These are phyloP conservation scores for Prunella himalayana DNA, from an alignment of 2,113 vertebrate species.

Conservation along the genomic window DNA sequence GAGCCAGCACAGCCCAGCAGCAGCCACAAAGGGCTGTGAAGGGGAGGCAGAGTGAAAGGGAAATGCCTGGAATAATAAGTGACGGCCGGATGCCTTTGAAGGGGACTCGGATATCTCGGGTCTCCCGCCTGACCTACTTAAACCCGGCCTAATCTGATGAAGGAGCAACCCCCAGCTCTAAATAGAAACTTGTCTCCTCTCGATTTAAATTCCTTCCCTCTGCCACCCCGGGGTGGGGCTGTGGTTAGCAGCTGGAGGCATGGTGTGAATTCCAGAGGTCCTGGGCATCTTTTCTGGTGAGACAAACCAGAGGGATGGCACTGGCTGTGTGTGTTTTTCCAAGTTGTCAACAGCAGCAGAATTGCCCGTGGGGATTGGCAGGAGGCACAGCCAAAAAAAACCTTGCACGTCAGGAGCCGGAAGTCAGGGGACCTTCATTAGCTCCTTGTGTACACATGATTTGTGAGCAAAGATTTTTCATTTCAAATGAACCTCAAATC, in stretches of 20 bases:
- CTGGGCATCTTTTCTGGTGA: not conserved
- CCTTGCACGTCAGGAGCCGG: not conserved
- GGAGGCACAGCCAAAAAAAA: not conserved
- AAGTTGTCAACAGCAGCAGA: not conserved
- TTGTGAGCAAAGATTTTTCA: not conserved
- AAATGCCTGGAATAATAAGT: constrained; percentile 63
- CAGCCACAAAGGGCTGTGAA: not conserved
- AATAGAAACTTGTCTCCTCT: constrained; percentile 10
- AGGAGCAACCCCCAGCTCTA: constrained; percentile 26
- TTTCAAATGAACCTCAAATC: not conserved
- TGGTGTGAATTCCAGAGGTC: fast-evolving
- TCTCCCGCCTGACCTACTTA: constrained; percentile 64
- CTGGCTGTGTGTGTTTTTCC: fast-evolving
- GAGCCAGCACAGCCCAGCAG: not conserved
- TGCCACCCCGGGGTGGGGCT: not conserved
- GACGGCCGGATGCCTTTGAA: constrained; percentile 52
- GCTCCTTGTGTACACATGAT: not conserved
- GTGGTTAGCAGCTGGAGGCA: not conserved
- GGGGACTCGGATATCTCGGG: constrained; percentile 31
- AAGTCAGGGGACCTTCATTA: not conserved
- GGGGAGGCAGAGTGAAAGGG: not conserved
- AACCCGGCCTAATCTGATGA: constrained; percentile 26
- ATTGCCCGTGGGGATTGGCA: fast-evolving
- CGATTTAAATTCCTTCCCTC: not conserved
- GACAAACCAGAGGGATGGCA: fast-evolving